phyloP scores from a whole-genome alignment of 2,888 invertebrate genomes.

The Drosophila setosimentum region DNA sequence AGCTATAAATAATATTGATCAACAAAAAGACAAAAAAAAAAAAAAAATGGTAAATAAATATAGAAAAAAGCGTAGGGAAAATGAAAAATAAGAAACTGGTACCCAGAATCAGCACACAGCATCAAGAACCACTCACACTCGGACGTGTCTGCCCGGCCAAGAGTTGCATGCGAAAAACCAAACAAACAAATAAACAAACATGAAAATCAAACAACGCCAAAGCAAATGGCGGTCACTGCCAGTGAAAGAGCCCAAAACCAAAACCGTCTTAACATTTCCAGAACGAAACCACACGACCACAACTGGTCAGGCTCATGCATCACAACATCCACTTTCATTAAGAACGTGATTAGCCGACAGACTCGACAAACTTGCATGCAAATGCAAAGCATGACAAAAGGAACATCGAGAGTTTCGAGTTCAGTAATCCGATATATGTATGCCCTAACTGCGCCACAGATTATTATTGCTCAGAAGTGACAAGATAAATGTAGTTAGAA shows the following conservation, averaged over 20 bases:
- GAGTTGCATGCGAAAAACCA: conserved; percentile 65
- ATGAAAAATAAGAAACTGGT: conserved; percentile 47
- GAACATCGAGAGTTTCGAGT: conserved; percentile 2
- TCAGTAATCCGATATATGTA: background rate
- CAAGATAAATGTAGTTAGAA: background rate
- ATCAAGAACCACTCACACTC: conserved; percentile 29
- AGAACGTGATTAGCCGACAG: conserved; percentile 77
- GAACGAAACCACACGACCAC: conserved; percentile 53
- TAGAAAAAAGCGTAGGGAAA: conserved; percentile 9
- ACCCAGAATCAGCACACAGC: conserved; percentile 60
- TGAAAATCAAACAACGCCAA: conserved; percentile 67
- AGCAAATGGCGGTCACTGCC: conserved; percentile 78
- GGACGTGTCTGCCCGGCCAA: conserved; percentile 25
- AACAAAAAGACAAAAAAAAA: conserved; percentile 28
- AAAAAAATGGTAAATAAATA: conserved; percentile 33
- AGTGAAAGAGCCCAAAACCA: conserved; percentile 58
- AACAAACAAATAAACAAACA: conserved; percentile 63
- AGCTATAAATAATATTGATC: conserved; percentile 70
- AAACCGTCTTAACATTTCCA: conserved; percentile 39
- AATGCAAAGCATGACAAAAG: conserved; percentile 49
- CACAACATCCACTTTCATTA: conserved; percentile 77
- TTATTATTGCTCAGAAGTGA: background rate
- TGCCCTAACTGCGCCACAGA: conserved; percentile 26
- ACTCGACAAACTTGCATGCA: conserved; percentile 67
- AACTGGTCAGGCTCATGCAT: conserved; percentile 31